Percentiles rank a stretch among this genome's conserved stretches.
phyloP scores from a whole-genome alignment of 2,888 invertebrate genomes.

The Noctua janthina region DNA sequence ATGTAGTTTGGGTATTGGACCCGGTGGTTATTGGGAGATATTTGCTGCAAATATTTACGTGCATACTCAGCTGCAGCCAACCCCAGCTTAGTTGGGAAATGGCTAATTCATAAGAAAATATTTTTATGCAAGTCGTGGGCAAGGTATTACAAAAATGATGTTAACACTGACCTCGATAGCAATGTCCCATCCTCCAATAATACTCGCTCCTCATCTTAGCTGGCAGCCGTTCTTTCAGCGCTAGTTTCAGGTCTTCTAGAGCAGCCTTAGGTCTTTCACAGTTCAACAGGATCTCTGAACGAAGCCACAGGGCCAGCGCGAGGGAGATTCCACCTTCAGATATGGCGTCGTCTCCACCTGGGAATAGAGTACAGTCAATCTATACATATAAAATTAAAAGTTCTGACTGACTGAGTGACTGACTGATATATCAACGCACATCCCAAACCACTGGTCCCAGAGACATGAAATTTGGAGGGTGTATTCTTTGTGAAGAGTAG shows the following conservation, averaged over 20 bases:
- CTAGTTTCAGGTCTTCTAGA: constrained; percentile 92
- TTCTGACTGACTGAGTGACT: too few species aligned
- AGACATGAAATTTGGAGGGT: too few species aligned
- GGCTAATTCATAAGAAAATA: background rate
- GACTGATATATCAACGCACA: too few species aligned
- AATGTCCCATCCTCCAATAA: constrained; percentile 93
- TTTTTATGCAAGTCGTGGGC: background rate
- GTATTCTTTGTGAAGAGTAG: too few species aligned
- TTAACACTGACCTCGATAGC: constrained; percentile 88
- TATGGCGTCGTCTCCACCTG: constrained; percentile 86
- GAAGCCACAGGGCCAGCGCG: constrained; percentile 92
- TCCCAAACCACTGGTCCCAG: too few species aligned
- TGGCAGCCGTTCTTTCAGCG: constrained; percentile 91
- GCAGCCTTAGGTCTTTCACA: constrained; percentile 91
- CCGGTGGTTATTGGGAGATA: background rate
- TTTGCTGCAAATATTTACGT: background rate
- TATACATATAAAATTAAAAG: too few species aligned
- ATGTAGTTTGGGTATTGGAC: background rate
- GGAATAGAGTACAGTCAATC: background rate
- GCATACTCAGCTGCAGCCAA: background rate
- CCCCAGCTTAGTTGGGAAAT: background rate
- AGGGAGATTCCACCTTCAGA: constrained; percentile 91
- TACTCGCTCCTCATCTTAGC: constrained; percentile 91
- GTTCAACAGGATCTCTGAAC: constrained; percentile 92
- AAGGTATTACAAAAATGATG: too few species aligned